Base-by-base conservation (phyloP, 2,113 vertebrate species). In the Toxotes chatareus region DNA sequence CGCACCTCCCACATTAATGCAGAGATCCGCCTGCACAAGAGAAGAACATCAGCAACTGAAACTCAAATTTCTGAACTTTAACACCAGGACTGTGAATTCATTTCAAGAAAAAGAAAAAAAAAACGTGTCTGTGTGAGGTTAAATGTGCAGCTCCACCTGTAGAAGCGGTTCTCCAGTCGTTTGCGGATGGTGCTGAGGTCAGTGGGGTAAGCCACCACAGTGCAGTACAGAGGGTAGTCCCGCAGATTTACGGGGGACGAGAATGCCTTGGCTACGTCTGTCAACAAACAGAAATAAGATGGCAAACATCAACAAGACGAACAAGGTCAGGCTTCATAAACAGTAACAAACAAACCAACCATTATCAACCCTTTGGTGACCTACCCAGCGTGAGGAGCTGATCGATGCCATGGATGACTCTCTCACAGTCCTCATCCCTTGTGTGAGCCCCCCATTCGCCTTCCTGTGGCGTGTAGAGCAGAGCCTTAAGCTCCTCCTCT, bases 1-100 rank as follows among this genome's bases (percentile, higher is more conserved):
- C 98, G 96, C 55, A 99, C 98, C 90, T 99, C 98, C 98, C 98
- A 99, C 97, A 99, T 99, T 80, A 99, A 93, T 1, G 98, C 98
- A 75, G 98, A 99, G 93, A 99, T 99, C 85, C 98, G 96, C 95
- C 98, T 99, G 59, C 10, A 76, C 79, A 53, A 73, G 78, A 85
- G 13, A 79, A 73, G 67, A 10, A 69, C 16, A 51, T 23, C 55
- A 34, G 27, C 6, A 8, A 1, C 34, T 47, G 23, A 79, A 71
- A 56, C 55, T 73, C 7, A 34, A 13, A 40, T 4, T 4, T 36
- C 27, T 31, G 27, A 21, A 16, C 1, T 10, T 32, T 19, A 4
- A 23, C 27, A 60, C 67, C 34, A 3, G 34, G 36, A 49, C 32
- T 49, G 57, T 65, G 19, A 67, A 21, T 62, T 31, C 23, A 32